Evolutionary conservation across 1,140 invertebrate species (phyloP), one percentile per base, ranked within the genome.

Genomic region (Neodiprion pinetum): DNA sequence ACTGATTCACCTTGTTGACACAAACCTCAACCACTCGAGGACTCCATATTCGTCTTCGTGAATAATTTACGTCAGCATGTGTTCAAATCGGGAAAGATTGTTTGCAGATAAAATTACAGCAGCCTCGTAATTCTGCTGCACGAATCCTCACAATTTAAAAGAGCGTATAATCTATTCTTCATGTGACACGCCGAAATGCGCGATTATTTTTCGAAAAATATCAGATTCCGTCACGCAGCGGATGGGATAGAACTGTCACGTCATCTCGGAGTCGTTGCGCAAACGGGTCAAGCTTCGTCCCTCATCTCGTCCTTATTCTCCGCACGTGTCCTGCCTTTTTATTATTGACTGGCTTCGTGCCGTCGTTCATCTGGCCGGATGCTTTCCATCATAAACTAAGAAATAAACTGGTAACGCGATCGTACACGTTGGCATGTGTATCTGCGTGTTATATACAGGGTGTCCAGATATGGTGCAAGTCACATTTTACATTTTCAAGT

Each of bases 341-440:
- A 40, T 12, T 61, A 61, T 61, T 61, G 53, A 61, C 53, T 61
- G 53, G 53, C 53, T 17, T 61, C 53, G 53, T 61, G n/a, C n/a
- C 53, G 53, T 61, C 53, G 53, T 61, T 61, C 53, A 61, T 61
- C 53, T 61, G 53, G 53, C 53, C 53, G 53, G 53, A 61, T 8
- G 53, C 53, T 61, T 61, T 61, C n/a, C 53, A 61, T 61, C 53
- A 61, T 61, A 61, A 61, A 17, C 11, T 4, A 61, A 61, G n/a
- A 61, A 61, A 61, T 14, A 61, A 17, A 14, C 53, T 61, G n/a
- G 53, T 8, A 61, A 61, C 53, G 53, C 5, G n/a, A 7, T 17
- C n/a, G 53, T 61, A 61, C n/a, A 61, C 53, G 53, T 61, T 17
- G 53, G 28, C 28, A 61, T 61, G 53, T 61, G n/a, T 17, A 61